These are phyloP conservation scores for Harpagoxenus sublaevis DNA, from an alignment of 2,888 invertebrate genomes.

Conservation along the genomic window DNA sequence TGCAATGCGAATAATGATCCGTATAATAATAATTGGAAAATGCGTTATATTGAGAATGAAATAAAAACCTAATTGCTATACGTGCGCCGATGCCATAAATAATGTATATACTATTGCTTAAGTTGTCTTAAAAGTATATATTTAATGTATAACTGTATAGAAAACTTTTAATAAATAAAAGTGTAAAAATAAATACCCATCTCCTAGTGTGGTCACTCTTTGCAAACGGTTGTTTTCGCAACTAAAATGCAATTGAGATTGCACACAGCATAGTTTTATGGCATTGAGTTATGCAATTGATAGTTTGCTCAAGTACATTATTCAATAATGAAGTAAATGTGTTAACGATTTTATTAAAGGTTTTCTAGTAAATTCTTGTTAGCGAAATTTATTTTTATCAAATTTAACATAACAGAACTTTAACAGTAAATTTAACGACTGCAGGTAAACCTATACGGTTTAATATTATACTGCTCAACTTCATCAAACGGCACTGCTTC, in stretches of 20 bases:
- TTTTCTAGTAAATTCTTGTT: conserved; percentile 1
- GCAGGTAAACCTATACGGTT: neutral
- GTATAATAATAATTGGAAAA: neutral
- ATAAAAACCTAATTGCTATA: neutral
- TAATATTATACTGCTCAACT: neutral
- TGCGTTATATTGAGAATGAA: neutral
- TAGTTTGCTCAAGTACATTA: neutral
- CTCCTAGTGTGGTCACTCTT: neutral
- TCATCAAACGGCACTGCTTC: neutral
- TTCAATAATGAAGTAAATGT: neutral
- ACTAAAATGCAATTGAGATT: neutral
- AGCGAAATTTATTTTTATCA: neutral
- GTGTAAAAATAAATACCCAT: neutral
- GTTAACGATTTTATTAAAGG: neutral
- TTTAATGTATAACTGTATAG: conserved; percentile 25
- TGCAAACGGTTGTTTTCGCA: neutral
- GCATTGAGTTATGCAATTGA: neutral
- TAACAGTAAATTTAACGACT: neutral
- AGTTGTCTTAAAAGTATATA: conserved; percentile 12
- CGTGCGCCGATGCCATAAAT: neutral
- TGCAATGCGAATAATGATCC: neutral
- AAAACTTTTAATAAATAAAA: conserved; percentile 29
- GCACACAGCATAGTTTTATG: neutral
- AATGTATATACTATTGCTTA: conserved; percentile 45
- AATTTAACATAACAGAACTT: neutral